A percentile compares a stretch with the other conserved stretches of the same genome.
Conservation (phyloP, 2,797 vertebrate genomes). For the Vespertilio murinus region DNA sequence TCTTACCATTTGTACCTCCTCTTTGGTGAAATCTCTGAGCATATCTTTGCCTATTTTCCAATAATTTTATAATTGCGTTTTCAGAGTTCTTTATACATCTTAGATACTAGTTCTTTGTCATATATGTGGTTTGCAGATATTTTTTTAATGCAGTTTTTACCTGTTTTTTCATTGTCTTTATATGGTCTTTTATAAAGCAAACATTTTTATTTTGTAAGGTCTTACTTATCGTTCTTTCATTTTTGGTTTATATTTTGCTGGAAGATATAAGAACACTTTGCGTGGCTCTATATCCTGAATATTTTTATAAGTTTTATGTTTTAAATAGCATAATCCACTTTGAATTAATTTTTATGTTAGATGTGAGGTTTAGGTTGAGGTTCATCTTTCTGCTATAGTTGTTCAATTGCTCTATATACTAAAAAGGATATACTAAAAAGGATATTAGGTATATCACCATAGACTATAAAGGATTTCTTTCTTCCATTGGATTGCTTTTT, state of each 20-base stretch:
- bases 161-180: neutral
- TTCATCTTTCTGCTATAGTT: neutral
- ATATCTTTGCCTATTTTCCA: neutral
- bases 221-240: neutral
- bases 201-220: neutral
- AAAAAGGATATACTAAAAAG: neutral
- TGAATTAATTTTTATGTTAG: neutral
- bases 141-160: neutral
- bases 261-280: neutral
- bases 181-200: neutral
- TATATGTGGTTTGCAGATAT: neutral
- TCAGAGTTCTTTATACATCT: neutral
- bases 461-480: neutral
- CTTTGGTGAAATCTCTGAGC: neutral
- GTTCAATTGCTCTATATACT: neutral
- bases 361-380: neutral
- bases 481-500: neutral
- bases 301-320: neutral
- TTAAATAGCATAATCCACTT: neutral
- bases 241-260: neutral
- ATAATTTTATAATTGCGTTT: neutral
- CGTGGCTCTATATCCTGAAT: neutral
- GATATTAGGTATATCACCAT: too few relatives aligned
- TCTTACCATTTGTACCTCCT: neutral
- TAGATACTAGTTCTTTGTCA: neutral